Conservation (phyloP, 2,113 vertebrate species). For the Serilophus lunatus region DNA sequence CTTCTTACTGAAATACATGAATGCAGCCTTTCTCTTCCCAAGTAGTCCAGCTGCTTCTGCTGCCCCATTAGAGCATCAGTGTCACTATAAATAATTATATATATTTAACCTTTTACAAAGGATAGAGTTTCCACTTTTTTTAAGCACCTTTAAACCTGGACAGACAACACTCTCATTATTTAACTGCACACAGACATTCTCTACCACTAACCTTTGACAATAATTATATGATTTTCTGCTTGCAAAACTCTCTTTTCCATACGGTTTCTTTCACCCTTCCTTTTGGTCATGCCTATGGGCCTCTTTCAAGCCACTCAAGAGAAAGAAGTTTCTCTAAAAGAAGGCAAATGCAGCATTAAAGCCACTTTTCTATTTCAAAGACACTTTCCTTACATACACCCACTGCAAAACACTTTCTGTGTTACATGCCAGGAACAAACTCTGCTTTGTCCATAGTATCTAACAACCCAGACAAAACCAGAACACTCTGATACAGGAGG, state of each 20-base stretch:
- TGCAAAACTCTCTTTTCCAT: background rate
- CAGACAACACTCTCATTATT: background rate
- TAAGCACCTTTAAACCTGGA: background rate
- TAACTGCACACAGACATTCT: background rate
- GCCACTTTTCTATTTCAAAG: background rate
- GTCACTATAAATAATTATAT: constrained; percentile 7
- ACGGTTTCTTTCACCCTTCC: background rate
- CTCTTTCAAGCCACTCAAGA: background rate
- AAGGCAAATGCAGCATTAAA: background rate
- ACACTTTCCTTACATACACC: background rate
- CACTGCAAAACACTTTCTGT: background rate
- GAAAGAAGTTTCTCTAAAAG: background rate
- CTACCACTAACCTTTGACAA: background rate
- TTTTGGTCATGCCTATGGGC: background rate
- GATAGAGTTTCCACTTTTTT: background rate
- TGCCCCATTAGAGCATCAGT: background rate
- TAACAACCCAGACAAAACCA: background rate
- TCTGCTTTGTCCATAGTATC: background rate
- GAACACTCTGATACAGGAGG: background rate
- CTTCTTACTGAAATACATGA: background rate
- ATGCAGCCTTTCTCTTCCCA: background rate
- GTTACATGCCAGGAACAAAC: background rate
- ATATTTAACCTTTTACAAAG: constrained; percentile 13
- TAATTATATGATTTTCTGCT: background rate
- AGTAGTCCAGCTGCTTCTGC: background rate